These are phyloP conservation scores for Phyllotreta striolata DNA, from an alignment of 2,888 invertebrate species.

Conservation along the genomic window DNA sequence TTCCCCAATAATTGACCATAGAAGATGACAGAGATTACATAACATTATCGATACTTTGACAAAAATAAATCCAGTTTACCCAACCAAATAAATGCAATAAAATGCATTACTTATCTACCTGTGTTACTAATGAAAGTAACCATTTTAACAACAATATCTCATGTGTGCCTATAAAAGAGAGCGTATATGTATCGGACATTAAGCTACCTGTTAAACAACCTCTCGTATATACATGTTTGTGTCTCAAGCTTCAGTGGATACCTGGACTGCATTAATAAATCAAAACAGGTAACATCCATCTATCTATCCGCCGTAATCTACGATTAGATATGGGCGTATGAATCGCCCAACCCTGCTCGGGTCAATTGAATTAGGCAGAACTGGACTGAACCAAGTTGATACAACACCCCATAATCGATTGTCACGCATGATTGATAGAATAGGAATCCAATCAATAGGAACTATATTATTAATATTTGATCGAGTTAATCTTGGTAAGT, in stretches of 20 bases:
- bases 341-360: slow-evolving; percentile 47
- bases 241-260: slow-evolving; percentile 21
- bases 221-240: slow-evolving; percentile 19
- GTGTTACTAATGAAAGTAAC: too few species aligned
- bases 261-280: slow-evolving; percentile 54
- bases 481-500: too few species aligned
- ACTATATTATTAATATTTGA: background rate
- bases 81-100: too few species aligned
- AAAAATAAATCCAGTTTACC: too few species aligned
- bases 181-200: slow-evolving; percentile 22
- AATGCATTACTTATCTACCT: too few species aligned
- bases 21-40: too few species aligned
- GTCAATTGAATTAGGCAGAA: slow-evolving; percentile 48
- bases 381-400: slow-evolving; percentile 3
- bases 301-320: slow-evolving; percentile 57
- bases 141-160: too few species aligned
- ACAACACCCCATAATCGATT: background rate
- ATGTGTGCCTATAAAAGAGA: background rate
- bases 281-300: slow-evolving; percentile 56
- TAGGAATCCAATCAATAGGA: too few species aligned
- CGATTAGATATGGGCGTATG: slow-evolving; percentile 58
- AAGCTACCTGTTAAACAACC: slow-evolving; percentile 46
- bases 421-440: too few species aligned
- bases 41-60: too few species aligned
- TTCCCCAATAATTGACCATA: too few species aligned